These are phyloP conservation scores for Trichopria drosophilae DNA, from an alignment of 2,888 invertebrate species.

Conservation along the genomic window DNA sequence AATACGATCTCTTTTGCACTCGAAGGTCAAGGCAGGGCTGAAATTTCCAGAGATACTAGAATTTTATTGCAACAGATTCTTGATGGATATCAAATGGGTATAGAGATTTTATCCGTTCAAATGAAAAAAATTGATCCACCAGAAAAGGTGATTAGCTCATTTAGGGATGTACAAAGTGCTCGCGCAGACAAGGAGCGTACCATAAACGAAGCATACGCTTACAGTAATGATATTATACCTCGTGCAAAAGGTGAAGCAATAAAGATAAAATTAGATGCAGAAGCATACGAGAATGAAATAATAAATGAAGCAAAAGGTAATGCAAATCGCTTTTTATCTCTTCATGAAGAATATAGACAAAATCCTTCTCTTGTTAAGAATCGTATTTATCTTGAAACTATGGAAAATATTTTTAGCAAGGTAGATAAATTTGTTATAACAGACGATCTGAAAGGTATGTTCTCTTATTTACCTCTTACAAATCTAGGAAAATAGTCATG, in stretches of 20 bases:
- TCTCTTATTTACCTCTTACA: conserved; percentile 22
- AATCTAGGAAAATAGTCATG: conserved; percentile 19
- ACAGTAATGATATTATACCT: conserved; percentile 21
- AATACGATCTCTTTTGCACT: conserved; percentile 17
- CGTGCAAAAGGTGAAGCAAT: conserved; percentile 17
- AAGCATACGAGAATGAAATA: conserved; percentile 17
- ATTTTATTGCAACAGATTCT: conserved; percentile 18
- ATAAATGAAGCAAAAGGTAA: conserved; percentile 19
- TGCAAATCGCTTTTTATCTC: conserved; percentile 19
- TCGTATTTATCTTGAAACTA: conserved; percentile 24
- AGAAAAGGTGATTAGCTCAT: conserved; percentile 15
- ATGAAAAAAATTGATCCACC: conserved; percentile 18
- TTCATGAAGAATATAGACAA: conserved; percentile 22
- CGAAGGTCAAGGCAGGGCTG: conserved; percentile 11
- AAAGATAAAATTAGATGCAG: conserved; percentile 14
- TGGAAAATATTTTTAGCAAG: conserved; percentile 22
- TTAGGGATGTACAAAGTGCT: conserved; percentile 20
- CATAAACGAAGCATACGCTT: conserved; percentile 20
- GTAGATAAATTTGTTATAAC: conserved; percentile 18
- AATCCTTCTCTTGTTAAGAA: conserved; percentile 24
- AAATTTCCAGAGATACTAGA: conserved; percentile 15
- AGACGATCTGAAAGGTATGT: conserved; percentile 20
- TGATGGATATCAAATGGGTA: conserved; percentile 16
- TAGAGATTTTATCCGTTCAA: conserved; percentile 16
- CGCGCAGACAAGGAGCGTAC: conserved; percentile 17